Percentiles rank a stretch among this genome's conserved stretches.
phyloP scores from a whole-genome alignment of 2,113 vertebrate genomes.

The Aplodontia rufa region DNA sequence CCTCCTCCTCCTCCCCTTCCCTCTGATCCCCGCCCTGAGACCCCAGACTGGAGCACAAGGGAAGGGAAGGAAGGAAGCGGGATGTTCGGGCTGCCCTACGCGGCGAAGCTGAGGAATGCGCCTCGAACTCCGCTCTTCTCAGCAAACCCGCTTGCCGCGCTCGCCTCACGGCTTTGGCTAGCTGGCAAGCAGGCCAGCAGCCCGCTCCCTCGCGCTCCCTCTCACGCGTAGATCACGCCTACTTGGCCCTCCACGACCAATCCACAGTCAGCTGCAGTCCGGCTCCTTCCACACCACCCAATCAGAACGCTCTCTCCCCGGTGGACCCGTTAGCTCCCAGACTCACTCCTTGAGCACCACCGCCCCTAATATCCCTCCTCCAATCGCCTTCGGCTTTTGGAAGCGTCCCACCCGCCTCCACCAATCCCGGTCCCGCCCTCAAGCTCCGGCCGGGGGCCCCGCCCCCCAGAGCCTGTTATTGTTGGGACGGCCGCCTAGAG shows the following conservation, averaged over 20 bases:
- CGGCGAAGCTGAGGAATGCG: not conserved
- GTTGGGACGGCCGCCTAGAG: slow-evolving; percentile 65
- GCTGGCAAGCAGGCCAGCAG: not conserved
- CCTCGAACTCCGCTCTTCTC: not conserved
- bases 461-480: slow-evolving; percentile 60
- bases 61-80: not conserved
- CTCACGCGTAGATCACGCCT: slow-evolving; percentile 54
- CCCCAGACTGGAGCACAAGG: slow-evolving; percentile 25
- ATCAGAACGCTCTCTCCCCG: slow-evolving; percentile 40
- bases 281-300: slow-evolving; percentile 16
- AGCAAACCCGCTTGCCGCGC: not conserved
- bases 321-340: slow-evolving; percentile 40
- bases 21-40: slow-evolving; percentile 59
- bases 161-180: not conserved
- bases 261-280: not conserved
- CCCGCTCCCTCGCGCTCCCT: slow-evolving; percentile 48
- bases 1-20: slow-evolving; percentile 42
- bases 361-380: slow-evolving; percentile 41
- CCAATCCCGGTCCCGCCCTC: slow-evolving; percentile 24
- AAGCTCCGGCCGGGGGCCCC: slow-evolving; percentile 12
- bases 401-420: slow-evolving; percentile 60
- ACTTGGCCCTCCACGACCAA: not conserved
- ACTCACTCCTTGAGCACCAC: not conserved
- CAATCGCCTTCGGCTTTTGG: slow-evolving; percentile 48
- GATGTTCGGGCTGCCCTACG: not conserved